Evolutionary conservation across 2,797 vertebrate species (phyloP), one percentile per base, ranked within the genome.

Genomic region (Enteromius radiatus): DNA sequence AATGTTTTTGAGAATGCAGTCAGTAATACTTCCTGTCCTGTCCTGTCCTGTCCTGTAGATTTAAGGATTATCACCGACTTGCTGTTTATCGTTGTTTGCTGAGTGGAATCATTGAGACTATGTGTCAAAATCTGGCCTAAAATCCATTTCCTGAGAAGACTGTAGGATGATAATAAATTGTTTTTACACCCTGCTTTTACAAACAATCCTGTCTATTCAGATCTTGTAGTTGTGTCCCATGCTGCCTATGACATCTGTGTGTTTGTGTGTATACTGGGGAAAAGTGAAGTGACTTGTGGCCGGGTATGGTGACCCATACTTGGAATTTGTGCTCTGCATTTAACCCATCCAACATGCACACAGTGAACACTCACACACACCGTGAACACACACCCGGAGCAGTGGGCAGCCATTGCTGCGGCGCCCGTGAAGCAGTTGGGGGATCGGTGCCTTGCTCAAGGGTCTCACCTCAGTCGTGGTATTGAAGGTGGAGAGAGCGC

Each of bases 71-170:
- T 59, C 74, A 28, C 54, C 19, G 17, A 59, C 26, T 10, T 76
- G 74, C n/a, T 61, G 36, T 76, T 76, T 43, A 28, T 54, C 43
- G 54, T 61, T 59, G 23, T 76, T 75, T 59, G n/a, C 33, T 26
- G 23, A 5, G 54, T 28, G 17, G 36, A 76, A 43, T 41, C 54
- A 76, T 76, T 26, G 14, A 43, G 74, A 28, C 10, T 59, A n/a
- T 76, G 36, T 61, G 54, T 41, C 41, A 10, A 28, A 61, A 61
- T 41, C 54, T 19, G 15, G 1, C 36, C n/a, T 41, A 61, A 76
- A 23, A 21, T 76, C 54, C 1, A 45, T 63, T 76, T 76, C 23
- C 74, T 45, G 36, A 38, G 9, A 38, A 59, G 14, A 5, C n/a
- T 17, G 52, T 61, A 26, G 74, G 2, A 43, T 28, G 41, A 76